Evolutionary conservation across 2,888 invertebrate genomes (phyloP), one percentile per base, ranked within the genome.

Genomic region (Adelognathus sp.): DNA sequence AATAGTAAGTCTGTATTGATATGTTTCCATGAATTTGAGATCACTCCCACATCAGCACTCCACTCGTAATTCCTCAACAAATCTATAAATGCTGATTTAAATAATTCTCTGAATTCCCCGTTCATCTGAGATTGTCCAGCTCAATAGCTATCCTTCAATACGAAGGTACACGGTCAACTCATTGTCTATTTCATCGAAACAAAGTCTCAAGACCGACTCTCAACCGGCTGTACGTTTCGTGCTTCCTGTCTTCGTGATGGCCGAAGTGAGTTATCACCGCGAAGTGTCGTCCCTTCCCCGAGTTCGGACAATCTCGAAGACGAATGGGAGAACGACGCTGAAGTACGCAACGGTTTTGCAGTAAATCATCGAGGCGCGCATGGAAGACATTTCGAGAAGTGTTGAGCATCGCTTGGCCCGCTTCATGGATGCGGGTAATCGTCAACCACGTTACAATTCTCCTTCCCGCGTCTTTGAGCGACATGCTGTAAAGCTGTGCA

Each of bases 361-460:
- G 56, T 36, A 29, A 52, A 31, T 18, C 60, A 70, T 58, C 70
- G 56, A 78, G 75, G 60, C 64, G 70, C 52, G n/a, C n/a, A n/a
- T n/a, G n/a, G 66, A 58, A 74, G 46, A 41, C 74, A 74, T 79
- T 74, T 76, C 36, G 18, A 52, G 41, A 67, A 56, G 61, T 27
- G 56, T 66, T 64, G 56, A 54, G 41, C 70, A 18, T 60, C 63
- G 61, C 27, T 27, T 54, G 50, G 63, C 67, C 44, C 73, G 73
- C 69, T 73, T 16, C 72, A 63, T 31, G 72, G 72, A 76, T 80
- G 76, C 76, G 76, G 70, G 63, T 76, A 70, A 74, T 74, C 74
- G 79, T 56, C 56, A n/a, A 70, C 63, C 41, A 58, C 24, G 70
- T 76, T 71, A 60, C 70, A 24, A 58, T 71, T 41, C 24, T 39